These are phyloP conservation scores for Gavia stellata DNA, from an alignment of 2,113 vertebrate species.

Conservation along the genomic window DNA sequence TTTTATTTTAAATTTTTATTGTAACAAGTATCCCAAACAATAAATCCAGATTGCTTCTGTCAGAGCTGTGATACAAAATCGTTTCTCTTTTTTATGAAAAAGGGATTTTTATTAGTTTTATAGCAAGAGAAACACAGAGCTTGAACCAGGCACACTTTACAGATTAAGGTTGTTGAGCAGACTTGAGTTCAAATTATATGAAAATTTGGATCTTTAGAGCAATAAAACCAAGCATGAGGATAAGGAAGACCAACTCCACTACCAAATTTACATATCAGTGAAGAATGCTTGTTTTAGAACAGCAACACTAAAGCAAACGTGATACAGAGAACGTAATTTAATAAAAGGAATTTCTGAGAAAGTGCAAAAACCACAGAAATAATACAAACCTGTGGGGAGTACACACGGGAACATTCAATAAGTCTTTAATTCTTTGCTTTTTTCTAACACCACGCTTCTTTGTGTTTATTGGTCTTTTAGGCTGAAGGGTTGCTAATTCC, in stretches of 20 bases:
- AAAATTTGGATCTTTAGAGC: background rate
- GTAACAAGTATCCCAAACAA: background rate
- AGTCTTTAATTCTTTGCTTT: slow-evolving; percentile 89
- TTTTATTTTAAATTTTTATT: background rate
- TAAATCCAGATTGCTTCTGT: background rate
- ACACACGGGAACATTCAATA: slow-evolving; percentile 77
- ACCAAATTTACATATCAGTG: background rate
- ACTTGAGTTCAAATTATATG: background rate
- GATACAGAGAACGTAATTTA: background rate
- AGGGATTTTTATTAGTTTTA: background rate
- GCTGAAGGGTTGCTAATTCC: slow-evolving; percentile 89
- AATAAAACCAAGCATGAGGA: background rate
- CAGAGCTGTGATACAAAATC: background rate
- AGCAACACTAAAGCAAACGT: background rate
- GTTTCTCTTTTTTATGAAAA: background rate
- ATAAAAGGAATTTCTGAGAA: background rate
- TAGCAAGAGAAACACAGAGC: background rate
- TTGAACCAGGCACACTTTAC: background rate
- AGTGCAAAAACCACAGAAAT: background rate
- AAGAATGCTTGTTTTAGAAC: background rate
- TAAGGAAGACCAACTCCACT: background rate
- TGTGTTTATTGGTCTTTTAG: slow-evolving; percentile 83
- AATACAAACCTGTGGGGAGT: slow-evolving; percentile 80
- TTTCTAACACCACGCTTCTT: slow-evolving; percentile 85
- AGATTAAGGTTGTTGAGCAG: background rate